These are phyloP conservation scores for Poecilia gillii DNA, from an alignment of 2,797 vertebrate genomes.

Conservation along the genomic window DNA sequence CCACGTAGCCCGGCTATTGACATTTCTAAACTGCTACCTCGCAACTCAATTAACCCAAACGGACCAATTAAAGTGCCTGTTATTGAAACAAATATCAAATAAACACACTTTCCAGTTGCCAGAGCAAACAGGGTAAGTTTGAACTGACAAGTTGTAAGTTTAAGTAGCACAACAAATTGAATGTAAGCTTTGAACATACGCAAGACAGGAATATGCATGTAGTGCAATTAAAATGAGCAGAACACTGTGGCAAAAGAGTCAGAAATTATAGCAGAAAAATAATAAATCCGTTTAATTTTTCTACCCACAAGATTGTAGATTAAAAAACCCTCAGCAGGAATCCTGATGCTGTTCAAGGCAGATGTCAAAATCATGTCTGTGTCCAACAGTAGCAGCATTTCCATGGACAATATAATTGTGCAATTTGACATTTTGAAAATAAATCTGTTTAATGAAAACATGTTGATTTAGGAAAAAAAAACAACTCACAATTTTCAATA, in stretches of 20 bases:
- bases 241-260: background rate
- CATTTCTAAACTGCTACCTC: slow-evolving; percentile 1
- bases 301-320: background rate
- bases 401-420: too few relatives aligned
- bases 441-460: too few relatives aligned
- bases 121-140: background rate
- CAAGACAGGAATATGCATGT: background rate
- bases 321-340: background rate
- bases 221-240: background rate
- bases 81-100: background rate
- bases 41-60: background rate
- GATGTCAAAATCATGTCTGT: background rate
- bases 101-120: background rate
- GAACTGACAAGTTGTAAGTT: background rate
- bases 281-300: background rate
- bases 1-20: background rate
- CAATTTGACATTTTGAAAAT: too few relatives aligned
- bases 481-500: too few relatives aligned
- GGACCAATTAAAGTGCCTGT: background rate
- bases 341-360: background rate
- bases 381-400: background rate
- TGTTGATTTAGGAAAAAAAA: too few relatives aligned
- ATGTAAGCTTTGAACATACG: background rate
- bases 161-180: background rate
- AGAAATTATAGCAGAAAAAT: background rate